phyloP scores from a whole-genome alignment of 2,888 invertebrate species.

The Meta bourneti region DNA sequence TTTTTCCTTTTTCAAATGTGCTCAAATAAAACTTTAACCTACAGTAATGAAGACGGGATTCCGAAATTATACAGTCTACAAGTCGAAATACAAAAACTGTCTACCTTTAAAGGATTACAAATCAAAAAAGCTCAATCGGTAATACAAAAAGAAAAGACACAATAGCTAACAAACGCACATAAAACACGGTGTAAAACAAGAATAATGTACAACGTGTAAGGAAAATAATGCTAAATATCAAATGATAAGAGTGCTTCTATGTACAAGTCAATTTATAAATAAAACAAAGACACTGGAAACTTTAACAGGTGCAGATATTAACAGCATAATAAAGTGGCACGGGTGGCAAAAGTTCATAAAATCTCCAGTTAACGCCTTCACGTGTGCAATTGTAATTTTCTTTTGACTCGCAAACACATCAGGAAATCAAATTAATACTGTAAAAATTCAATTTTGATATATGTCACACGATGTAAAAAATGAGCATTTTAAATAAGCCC shows the following conservation, averaged over 20 bases:
- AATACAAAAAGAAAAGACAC: constrained; percentile 41
- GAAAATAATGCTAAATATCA: constrained; percentile 17
- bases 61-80: constrained; percentile 12
- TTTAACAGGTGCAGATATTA: constrained; percentile 72
- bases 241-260: constrained; percentile 69
- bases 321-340: constrained; percentile 61
- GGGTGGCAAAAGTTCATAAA: constrained; percentile 32
- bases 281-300: constrained; percentile 74
- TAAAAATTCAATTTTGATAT: constrained; percentile 64
- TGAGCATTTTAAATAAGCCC: constrained; percentile 72
- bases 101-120: constrained; percentile 45
- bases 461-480: constrained; percentile 67
- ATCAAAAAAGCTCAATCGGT: constrained; percentile 55
- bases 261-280: constrained; percentile 69
- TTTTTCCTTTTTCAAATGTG: constrained; percentile 58
- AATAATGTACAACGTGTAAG: constrained; percentile 60
- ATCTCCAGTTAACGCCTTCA: constrained; percentile 42
- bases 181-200: too few species aligned
- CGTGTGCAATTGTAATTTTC: constrained; percentile 31
- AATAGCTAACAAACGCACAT: constrained; percentile 10
- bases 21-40: constrained; percentile 43
- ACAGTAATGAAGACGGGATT: constrained; percentile 19
- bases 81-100: constrained; percentile 23
- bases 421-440: constrained; percentile 62
- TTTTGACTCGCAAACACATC: constrained; percentile 49